Evolutionary conservation across 2,888 invertebrate species (phyloP), one percentile per base, ranked within the genome.

Genomic region (Myopa testacea): DNA sequence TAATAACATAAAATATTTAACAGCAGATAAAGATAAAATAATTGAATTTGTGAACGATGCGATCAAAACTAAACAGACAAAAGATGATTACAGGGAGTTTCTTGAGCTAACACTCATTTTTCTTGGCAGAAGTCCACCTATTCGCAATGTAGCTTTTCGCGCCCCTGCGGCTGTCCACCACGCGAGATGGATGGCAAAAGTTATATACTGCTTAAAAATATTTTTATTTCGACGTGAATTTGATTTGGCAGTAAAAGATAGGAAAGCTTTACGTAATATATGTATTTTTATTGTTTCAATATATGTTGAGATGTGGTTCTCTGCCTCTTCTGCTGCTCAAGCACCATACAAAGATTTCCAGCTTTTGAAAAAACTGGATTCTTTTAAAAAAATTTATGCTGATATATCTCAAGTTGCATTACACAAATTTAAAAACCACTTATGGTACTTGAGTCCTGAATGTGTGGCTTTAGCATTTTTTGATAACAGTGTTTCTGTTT

Each of bases 21-120:
- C 45, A 10, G 45, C 45, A 45, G 45, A 45, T 45, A 45, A 45
- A 45, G 45, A 45, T 45, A 45, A 45, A 45, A 45, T 45, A 45
- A 45, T 45, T 45, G 45, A 45, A 45, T 45, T 45, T 45, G 45
- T 45, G 45, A 10, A 45, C 10, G 45, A 45, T 45, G 45, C 45
- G 45, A 45, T 45, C 45, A 45, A 45, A 45, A 45, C 45, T 45
- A 45, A 45, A 45, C 45, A 3, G 45, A 1, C 69, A 76, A 58
- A 62, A 70, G 76, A 76, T 76, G 76, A 76, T 76, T 76, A 70
- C 70, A 60, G 70, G 69, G 70, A 76, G 76, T 70, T 76, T 70
- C 69, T 76, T 40, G 70, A 76, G 62, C 34, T 76, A 70, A 62
- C 40, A 69, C 60, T 76, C 10, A 65, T 76, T 34, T 76, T 76